Percentiles rank a stretch among this genome's conserved stretches.
These are phyloP conservation scores for Dermatophagoides farinae DNA, from an alignment of 1,140 invertebrate genomes.

Conservation along the genomic window DNA sequence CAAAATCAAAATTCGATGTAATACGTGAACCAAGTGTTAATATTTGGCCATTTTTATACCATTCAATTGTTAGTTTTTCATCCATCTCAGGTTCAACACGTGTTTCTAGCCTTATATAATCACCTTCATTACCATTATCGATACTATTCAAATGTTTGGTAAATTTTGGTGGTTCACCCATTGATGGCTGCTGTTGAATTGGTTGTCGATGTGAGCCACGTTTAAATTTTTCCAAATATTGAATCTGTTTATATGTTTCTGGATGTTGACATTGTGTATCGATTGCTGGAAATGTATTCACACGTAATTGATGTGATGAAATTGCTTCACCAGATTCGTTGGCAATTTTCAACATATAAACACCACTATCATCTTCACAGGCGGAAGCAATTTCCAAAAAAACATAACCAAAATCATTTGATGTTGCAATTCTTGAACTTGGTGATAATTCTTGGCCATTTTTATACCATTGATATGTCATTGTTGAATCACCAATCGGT, in stretches of 20 bases:
- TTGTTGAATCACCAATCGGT: constrained; percentile 79
- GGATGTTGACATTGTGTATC: neutral
- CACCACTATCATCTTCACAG: constrained; percentile 31
- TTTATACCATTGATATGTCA: constrained; percentile 93
- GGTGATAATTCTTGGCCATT: constrained; percentile 47
- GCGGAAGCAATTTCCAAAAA: constrained; percentile 34
- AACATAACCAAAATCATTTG: constrained; percentile 36
- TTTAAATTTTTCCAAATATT: constrained; percentile 40
- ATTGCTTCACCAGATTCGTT: constrained; percentile 32
- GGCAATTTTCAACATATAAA: constrained; percentile 66
- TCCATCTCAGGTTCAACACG: constrained; percentile 78
- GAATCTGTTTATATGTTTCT: constrained; percentile 29
- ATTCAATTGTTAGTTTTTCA: constrained; percentile 68
- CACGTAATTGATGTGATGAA: neutral
- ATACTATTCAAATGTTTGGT: constrained; percentile 72
- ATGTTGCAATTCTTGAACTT: constrained; percentile 42
- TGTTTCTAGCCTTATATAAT: constrained; percentile 81
- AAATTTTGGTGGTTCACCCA: constrained; percentile 57
- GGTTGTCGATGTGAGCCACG: constrained; percentile 46
- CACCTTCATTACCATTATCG: constrained; percentile 55
- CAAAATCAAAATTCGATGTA: constrained; percentile 64
- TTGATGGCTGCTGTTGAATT: constrained; percentile 37
- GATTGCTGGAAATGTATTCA: neutral
- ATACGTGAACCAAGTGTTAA: constrained; percentile 53
- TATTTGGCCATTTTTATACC: constrained; percentile 37